These are phyloP conservation scores for Caracal caracal DNA, from an alignment of 2,113 vertebrate genomes.

Conservation along the genomic window DNA sequence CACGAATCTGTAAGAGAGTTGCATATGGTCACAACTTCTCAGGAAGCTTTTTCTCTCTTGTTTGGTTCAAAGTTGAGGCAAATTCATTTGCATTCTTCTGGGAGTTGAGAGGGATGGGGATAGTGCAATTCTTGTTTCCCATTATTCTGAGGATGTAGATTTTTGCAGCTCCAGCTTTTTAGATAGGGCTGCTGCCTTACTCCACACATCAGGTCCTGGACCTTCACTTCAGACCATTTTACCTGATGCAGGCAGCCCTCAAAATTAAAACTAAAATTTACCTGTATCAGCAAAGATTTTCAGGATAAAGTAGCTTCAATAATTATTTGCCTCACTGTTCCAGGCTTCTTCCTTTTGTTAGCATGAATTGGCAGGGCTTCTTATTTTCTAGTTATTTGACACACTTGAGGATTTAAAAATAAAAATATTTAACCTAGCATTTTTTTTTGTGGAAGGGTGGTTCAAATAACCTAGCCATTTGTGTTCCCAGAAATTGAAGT, in stretches of 20 bases:
- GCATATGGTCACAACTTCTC: accelerated
- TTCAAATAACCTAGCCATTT: neutral
- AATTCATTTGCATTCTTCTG: neutral
- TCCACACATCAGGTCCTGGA: accelerated
- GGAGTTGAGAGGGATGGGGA: neutral
- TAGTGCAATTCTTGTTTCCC: neutral
- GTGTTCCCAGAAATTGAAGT: neutral
- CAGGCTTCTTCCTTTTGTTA: neutral
- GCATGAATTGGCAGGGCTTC: neutral
- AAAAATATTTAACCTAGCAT: neutral
- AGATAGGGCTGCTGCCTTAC: neutral
- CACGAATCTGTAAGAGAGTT: neutral
- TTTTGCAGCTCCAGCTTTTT: neutral
- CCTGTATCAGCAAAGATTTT: neutral
- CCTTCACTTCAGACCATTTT: neutral
- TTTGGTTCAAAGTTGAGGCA: neutral
- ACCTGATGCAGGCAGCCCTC: neutral
- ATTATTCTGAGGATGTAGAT: neutral
- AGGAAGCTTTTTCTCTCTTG: neutral
- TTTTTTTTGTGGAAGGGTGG: neutral
- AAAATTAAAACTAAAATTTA: neutral
- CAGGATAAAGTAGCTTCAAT: neutral
- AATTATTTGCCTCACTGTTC: neutral
- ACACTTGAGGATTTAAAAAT: neutral
- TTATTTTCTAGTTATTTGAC: neutral